Evolutionary conservation across 2,797 vertebrate genomes (phyloP).

Genomic region (Epinephelus malabaricus): DNA sequence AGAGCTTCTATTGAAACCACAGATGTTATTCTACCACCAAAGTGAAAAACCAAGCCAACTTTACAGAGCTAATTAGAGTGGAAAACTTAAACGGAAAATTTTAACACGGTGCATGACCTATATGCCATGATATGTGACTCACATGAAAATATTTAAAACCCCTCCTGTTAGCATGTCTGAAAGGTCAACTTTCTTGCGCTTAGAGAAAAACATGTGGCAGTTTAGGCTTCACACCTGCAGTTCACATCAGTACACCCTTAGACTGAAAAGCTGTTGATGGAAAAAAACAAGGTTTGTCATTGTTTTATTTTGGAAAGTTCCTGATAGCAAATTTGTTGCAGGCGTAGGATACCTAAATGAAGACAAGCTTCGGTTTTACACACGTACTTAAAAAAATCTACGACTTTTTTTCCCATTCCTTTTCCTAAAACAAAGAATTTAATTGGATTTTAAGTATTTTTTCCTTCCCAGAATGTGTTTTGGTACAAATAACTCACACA

Average conservation of each 20-base stretch:
- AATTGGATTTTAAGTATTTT: conserved; percentile 45
- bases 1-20: conserved; percentile 8
- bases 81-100: conserved; percentile 2
- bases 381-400: background rate
- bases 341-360: conserved; percentile 27
- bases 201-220: conserved; percentile 16
- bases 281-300: conserved; percentile 32
- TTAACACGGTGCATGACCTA: background rate
- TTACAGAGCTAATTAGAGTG: conserved; percentile 1
- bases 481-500: conserved; percentile 61
- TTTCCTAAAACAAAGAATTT: conserved; percentile 62
- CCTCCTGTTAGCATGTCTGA: background rate
- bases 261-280: conserved; percentile 47
- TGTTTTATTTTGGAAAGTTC: conserved; percentile 73
- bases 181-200: conserved; percentile 12
- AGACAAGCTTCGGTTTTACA: conserved; percentile 38
- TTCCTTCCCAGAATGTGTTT: conserved; percentile 53
- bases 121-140: background rate
- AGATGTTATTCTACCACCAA: background rate
- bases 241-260: conserved; percentile 18
- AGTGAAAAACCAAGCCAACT: background rate
- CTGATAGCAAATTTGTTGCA: conserved; percentile 52
- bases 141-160: conserved; percentile 6
- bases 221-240: conserved; percentile 16
- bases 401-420: conserved; percentile 10